Percentiles rank a stretch among this genome's conserved stretches.
These are phyloP conservation scores for Platysteira castanea DNA, from an alignment of 2,113 vertebrate genomes.

Conservation along the genomic window DNA sequence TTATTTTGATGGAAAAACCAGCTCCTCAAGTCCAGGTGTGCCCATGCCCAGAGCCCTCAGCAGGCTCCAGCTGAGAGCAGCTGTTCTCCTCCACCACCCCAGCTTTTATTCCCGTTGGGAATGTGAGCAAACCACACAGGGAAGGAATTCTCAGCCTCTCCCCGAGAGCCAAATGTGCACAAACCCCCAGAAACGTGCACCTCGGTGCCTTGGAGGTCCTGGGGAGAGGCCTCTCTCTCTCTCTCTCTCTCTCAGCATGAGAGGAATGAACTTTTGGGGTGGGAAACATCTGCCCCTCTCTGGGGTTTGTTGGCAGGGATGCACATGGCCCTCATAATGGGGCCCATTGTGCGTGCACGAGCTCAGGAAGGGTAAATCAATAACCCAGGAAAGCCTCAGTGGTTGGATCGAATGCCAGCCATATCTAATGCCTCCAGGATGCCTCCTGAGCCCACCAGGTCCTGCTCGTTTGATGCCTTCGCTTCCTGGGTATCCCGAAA, in stretches of 20 bases:
- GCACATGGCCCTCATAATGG: conserved; percentile 23
- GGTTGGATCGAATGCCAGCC: conserved; percentile 55
- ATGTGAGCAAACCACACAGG: neutral
- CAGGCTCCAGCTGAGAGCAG: neutral
- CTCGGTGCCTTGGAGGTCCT: neutral
- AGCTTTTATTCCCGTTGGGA: neutral
- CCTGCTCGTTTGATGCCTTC: conserved; percentile 8
- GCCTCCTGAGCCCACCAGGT: conserved; percentile 47
- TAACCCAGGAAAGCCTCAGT: conserved; percentile 4
- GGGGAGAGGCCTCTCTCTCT: neutral
- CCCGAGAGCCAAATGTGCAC: neutral
- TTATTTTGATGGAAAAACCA: neutral
- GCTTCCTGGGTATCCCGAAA: neutral
- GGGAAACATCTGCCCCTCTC: conserved; percentile 47
- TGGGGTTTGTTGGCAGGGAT: neutral
- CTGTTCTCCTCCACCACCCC: neutral
- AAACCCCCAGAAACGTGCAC: neutral
- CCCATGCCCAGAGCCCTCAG: neutral
- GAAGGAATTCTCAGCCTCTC: neutral
- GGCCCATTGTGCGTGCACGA: conserved; percentile 8
- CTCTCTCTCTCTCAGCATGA: neutral
- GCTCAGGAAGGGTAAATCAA: neutral
- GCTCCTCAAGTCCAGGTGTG: neutral
- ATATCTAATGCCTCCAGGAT: conserved; percentile 66
- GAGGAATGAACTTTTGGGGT: neutral